Evolutionary conservation across 2,888 invertebrate genomes (phyloP).

Genomic region (Cataglyphis albicans): DNA sequence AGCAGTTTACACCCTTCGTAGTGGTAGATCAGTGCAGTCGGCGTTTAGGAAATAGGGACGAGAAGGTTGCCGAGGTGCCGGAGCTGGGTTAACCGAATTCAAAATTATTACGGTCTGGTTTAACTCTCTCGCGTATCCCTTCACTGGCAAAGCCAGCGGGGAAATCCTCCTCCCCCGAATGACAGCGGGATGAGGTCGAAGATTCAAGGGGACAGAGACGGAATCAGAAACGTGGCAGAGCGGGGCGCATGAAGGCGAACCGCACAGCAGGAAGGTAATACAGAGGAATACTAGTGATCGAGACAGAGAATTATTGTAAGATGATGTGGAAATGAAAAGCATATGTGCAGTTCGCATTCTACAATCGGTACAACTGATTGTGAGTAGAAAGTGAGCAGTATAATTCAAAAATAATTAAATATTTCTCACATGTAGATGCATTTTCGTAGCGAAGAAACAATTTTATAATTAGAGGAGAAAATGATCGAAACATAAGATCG

Average conservation of each 20-base stretch:
- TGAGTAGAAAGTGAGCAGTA: background rate
- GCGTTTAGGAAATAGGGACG: constrained; percentile 63
- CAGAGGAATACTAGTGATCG: constrained; percentile 12
- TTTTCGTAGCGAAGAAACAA: background rate
- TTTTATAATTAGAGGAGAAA: background rate
- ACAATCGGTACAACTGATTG: background rate
- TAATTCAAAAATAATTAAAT: background rate
- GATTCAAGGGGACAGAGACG: constrained; percentile 11
- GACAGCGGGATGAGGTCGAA: constrained; percentile 19
- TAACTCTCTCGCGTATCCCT: constrained; percentile 65
- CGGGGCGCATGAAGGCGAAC: constrained; percentile 10
- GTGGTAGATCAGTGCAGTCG: constrained; percentile 51
- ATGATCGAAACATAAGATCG: background rate
- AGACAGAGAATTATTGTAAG: constrained; percentile 36
- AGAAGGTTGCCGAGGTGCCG: constrained; percentile 65
- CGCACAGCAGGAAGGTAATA: constrained; percentile 46
- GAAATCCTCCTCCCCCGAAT: constrained; percentile 14
- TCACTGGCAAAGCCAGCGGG: constrained; percentile 22
- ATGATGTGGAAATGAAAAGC: constrained; percentile 53
- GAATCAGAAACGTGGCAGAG: constrained; percentile 19
- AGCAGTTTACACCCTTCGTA: constrained; percentile 64
- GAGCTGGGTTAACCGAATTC: constrained; percentile 74
- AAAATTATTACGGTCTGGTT: constrained; percentile 77
- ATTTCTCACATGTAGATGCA: background rate
- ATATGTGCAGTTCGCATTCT: background rate